phyloP scores from a whole-genome alignment of 2,797 vertebrate species.

The Malurus leucopterus region DNA sequence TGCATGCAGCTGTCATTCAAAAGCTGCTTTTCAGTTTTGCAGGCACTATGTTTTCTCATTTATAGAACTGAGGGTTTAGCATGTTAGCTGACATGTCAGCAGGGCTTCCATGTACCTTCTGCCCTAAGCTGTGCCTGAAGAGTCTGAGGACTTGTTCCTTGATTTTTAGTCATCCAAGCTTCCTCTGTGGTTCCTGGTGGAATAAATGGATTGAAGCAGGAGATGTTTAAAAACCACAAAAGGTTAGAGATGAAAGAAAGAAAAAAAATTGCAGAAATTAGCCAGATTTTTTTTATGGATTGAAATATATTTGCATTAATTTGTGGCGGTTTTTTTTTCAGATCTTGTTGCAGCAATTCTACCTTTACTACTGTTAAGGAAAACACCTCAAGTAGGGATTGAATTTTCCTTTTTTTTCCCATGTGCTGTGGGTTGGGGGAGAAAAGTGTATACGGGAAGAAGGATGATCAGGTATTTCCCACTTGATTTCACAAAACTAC shows the following conservation, averaged over 20 bases:
- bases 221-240: neutral
- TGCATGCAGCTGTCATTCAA: neutral
- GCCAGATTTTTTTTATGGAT: neutral
- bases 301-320: neutral
- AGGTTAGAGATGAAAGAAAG: neutral
- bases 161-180: neutral
- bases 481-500: neutral
- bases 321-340: neutral
- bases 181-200: neutral
- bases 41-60: rapidly evolving
- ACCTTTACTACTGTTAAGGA: neutral
- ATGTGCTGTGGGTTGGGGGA: neutral
- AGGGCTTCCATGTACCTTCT: neutral
- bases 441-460: neutral
- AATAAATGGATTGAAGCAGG: neutral
- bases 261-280: neutral
- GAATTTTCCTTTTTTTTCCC: neutral
- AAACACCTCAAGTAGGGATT: neutral
- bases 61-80: neutral
- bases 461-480: neutral
- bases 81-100: neutral
- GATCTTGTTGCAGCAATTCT: neutral
- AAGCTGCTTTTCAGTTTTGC: neutral
- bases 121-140: neutral
- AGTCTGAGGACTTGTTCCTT: neutral